phyloP scores from a whole-genome alignment of 1,140 invertebrate species.

The Batillaria attramentaria region DNA sequence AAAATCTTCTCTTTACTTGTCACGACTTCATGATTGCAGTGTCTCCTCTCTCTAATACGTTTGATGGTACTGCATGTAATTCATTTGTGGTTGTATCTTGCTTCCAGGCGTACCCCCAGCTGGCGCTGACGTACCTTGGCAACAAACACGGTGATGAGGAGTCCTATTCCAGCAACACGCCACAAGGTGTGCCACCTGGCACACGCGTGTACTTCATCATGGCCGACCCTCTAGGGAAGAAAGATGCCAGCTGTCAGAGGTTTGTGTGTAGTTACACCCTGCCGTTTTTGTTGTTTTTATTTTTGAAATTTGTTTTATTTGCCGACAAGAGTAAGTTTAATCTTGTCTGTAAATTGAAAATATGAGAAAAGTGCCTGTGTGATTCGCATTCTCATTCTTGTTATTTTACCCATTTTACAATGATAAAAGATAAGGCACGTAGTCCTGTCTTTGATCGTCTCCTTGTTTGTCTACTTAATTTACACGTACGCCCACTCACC shows the following conservation, averaged over 20 bases:
- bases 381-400: too few relatives aligned
- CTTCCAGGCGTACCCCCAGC: constrained; percentile 60
- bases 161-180: constrained; percentile 40
- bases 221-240: constrained; percentile 53
- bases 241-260: constrained; percentile 61
- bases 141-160: constrained; percentile 55
- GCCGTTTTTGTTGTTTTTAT: constrained; percentile 18
- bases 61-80: background rate
- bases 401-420: too few relatives aligned
- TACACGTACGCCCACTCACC: background rate
- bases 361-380: too few relatives aligned
- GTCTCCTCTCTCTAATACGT: background rate
- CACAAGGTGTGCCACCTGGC: constrained; percentile 50
- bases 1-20: too few relatives aligned
- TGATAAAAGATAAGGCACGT: too few relatives aligned
- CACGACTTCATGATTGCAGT: too few relatives aligned
- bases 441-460: too few relatives aligned
- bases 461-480: too few relatives aligned
- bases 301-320: background rate
- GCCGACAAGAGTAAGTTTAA: too few relatives aligned
- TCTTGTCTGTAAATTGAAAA: too few relatives aligned
- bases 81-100: constrained; percentile 3
- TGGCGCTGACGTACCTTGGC: constrained; percentile 64
- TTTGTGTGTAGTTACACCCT: constrained; percentile 33
- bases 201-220: constrained; percentile 53